A percentile compares a stretch with the other conserved stretches of the same genome.
phyloP scores from a whole-genome alignment of 2,113 vertebrate species.

The Sebastes schlegelii region DNA sequence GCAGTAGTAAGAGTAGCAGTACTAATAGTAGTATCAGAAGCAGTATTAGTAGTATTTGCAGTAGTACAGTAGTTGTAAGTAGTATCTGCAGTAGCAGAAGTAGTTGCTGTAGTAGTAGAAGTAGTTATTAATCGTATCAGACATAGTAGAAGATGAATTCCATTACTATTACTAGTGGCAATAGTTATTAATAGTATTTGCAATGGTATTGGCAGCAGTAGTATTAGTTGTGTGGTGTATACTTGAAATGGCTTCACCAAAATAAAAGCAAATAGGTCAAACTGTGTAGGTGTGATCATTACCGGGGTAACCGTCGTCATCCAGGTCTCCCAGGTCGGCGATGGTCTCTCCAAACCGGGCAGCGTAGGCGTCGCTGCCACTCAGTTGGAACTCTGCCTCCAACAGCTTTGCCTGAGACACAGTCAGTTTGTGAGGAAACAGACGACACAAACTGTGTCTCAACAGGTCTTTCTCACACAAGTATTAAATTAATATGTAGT shows the following conservation, averaged over 20 bases:
- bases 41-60: too few relatives aligned
- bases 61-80: background rate
- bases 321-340: slow-evolving; percentile 92
- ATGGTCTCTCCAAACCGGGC: slow-evolving; percentile 95
- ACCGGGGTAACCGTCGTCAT: slow-evolving; percentile 96
- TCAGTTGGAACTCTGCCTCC: slow-evolving; percentile 86
- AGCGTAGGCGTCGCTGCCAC: slow-evolving; percentile 88
- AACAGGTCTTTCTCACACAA: background rate
- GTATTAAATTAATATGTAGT: background rate
- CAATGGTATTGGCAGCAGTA: background rate
- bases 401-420: slow-evolving; percentile 83
- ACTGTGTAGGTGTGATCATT: slow-evolving; percentile 29
- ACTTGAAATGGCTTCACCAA: background rate
- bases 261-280: background rate
- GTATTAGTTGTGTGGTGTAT: background rate
- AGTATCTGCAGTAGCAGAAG: background rate
- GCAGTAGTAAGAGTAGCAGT: background rate
- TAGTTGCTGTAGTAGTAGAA: background rate
- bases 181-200: background rate
- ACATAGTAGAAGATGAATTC: background rate
- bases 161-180: background rate
- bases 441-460: too few relatives aligned
- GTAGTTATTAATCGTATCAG: background rate
- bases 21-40: background rate
- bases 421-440: slow-evolving; percentile 10